Evolutionary conservation across 2,113 vertebrate genomes (phyloP).

Genomic region (Paratilapia polleni): DNA sequence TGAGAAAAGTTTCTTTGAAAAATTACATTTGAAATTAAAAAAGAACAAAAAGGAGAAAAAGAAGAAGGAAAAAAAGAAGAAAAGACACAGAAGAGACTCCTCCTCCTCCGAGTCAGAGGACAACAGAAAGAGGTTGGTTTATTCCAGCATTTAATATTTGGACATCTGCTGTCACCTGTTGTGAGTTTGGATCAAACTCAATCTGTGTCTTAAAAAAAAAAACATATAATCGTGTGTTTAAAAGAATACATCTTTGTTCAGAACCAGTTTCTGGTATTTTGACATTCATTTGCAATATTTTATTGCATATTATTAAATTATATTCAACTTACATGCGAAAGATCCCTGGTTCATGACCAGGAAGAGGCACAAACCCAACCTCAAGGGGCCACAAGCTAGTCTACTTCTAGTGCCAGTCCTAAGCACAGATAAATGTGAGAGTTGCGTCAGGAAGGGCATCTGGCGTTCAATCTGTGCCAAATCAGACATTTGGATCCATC

Average conservation of each 20-base stretch:
- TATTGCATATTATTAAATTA: too few relatives aligned
- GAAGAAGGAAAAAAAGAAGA: conserved; percentile 87
- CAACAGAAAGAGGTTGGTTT: conserved; percentile 75
- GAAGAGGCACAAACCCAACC: not conserved
- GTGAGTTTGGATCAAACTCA: not conserved
- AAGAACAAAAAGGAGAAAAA: conserved; percentile 86
- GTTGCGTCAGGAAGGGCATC: too few relatives aligned
- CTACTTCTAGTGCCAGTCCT: too few relatives aligned
- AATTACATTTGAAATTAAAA: conserved; percentile 57
- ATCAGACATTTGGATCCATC: too few relatives aligned
- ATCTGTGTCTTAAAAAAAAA: not conserved
- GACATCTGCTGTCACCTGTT: not conserved
- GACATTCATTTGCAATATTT: too few relatives aligned
- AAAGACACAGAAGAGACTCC: conserved; percentile 73
- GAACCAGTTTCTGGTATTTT: too few relatives aligned
- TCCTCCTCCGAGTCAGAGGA: conserved; percentile 68
- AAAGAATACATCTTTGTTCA: not conserved
- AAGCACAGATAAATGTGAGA: too few relatives aligned
- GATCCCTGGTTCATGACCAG: not conserved
- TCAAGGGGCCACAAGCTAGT: not conserved
- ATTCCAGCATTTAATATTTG: not conserved
- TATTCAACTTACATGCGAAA: not conserved
- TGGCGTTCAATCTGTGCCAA: not conserved
- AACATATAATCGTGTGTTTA: not conserved
- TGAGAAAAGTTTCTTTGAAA: not conserved